Evolutionary conservation across 2,888 invertebrate species (phyloP), one percentile per base, ranked within the genome.

Genomic region (Branchipolynoe longqiensis): DNA sequence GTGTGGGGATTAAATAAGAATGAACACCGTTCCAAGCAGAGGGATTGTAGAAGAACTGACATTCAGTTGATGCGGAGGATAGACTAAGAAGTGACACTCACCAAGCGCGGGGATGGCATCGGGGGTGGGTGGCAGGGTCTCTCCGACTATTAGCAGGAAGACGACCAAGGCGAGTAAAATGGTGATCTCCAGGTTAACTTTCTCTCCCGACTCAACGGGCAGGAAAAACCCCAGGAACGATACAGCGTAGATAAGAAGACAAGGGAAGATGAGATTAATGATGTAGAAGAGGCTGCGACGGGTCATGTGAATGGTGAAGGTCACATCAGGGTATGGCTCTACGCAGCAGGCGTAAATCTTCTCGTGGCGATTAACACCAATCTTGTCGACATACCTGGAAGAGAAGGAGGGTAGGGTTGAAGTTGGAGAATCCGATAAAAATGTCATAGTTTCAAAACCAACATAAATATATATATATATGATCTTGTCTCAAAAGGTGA

Each of bases 351-450:
- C 90, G 85, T 90, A 92, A 14, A 95, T 95, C 54, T 86, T 86
- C 64, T 85, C 86, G 33, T 87, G 84, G 58, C 87, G 62, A 64
- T 86, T 96, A 95, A 92, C 94, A 18, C 90, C 89, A n/a, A 87
- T 86, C 36, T 85, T 74, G 59, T 89, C 89, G 14, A 89, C 89
- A 64, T 86, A n/a, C n/a, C n/a, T n/a, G n/a, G n/a, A n/a, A n/a
- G n/a, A n/a, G n/a, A n/a, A n/a, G n/a, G n/a, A n/a, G n/a, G n/a
- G n/a, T n/a, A n/a, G n/a, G n/a, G n/a, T n/a, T n/a, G n/a, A n/a
- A n/a, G n/a, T n/a, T n/a, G n/a, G n/a, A n/a, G n/a, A n/a, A n/a
- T n/a, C n/a, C n/a, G n/a, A n/a, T n/a, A n/a, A n/a, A n/a, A n/a
- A n/a, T n/a, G n/a, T n/a, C n/a, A 83, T 88, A 88, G 88, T 81